Conservation (phyloP, 2,888 invertebrate species). For the Lithosia quadra region DNA sequence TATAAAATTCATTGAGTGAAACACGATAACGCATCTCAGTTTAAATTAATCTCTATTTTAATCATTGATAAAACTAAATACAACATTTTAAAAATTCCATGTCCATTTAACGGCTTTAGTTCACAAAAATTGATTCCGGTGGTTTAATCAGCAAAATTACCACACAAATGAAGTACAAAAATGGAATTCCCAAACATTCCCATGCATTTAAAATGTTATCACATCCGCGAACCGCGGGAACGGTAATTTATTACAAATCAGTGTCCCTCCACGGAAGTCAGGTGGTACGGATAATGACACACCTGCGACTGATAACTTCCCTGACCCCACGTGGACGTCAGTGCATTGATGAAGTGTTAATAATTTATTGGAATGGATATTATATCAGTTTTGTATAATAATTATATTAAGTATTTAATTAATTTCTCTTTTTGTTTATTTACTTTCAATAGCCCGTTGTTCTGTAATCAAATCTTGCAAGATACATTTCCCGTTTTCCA, state of each 20-base stretch:
- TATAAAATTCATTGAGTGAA: too few species aligned
- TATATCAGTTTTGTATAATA: too few species aligned
- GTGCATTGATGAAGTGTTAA: background rate
- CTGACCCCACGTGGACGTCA: slow-evolving; percentile 40
- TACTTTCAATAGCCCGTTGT: too few species aligned
- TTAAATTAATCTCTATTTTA: too few species aligned
- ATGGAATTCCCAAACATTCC: slow-evolving; percentile 7
- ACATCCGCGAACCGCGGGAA: slow-evolving; percentile 18
- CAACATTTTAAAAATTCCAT: too few species aligned
- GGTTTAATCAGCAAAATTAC: background rate
- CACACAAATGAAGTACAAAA: background rate
- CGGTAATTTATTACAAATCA: slow-evolving; percentile 25
- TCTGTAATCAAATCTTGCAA: too few species aligned
- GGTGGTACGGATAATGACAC: slow-evolving; percentile 25
- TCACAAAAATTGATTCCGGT: background rate
- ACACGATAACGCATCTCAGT: too few species aligned
- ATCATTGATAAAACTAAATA: too few species aligned
- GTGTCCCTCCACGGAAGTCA: slow-evolving; percentile 26
- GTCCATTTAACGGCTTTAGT: too few species aligned
- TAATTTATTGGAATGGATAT: background rate
- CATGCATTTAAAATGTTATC: slow-evolving; percentile 13
- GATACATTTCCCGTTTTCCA: too few species aligned
- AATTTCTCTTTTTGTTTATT: too few species aligned
- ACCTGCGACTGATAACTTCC: slow-evolving; percentile 43
- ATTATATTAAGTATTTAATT: too few species aligned